Evolutionary conservation across 1,140 invertebrate species (phyloP).

Genomic region (Hylyphantes graminicola): DNA sequence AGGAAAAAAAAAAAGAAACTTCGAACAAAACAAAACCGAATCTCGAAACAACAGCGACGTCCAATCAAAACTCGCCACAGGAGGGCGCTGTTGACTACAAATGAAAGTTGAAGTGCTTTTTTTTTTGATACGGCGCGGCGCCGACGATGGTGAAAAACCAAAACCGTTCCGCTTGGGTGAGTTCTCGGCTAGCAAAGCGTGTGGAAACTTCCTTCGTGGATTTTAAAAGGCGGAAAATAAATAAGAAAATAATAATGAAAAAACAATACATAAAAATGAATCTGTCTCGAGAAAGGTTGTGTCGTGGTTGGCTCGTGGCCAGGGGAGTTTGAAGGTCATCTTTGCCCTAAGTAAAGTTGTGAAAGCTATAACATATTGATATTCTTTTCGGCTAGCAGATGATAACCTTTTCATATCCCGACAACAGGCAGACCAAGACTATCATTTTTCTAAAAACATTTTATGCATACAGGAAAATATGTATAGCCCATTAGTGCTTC

Average conservation of each 20-base stretch:
- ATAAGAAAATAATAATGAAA: conserved; percentile 31
- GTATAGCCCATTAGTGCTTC: no score
- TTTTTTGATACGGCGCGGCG: no score
- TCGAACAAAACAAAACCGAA: background rate
- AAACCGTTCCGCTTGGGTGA: conserved; percentile 43
- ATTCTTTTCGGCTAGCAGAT: no score
- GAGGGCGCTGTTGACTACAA: conserved; percentile 44
- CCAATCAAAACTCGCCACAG: conserved; percentile 47
- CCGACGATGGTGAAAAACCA: conserved; percentile 12
- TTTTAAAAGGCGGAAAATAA: conserved; percentile 43
- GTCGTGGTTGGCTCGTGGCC: conserved; percentile 54
- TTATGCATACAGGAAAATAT: no score
- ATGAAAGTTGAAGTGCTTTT: conserved; percentile 51
- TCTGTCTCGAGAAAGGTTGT: conserved; percentile 42
- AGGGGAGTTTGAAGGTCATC: conserved; percentile 54
- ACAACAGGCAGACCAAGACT: no score
- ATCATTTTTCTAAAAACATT: no score
- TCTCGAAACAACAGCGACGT: background rate
- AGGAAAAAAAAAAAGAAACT: conserved; percentile 11
- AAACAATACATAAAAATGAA: conserved; percentile 25
- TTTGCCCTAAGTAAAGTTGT: conserved; percentile 14
- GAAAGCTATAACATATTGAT: no score
- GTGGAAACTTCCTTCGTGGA: conserved; percentile 53
- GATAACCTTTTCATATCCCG: no score
- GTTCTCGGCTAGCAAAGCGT: conserved; percentile 40